Evolutionary conservation across 2,113 vertebrate genomes (phyloP).

Genomic region (Istiophorus platypterus): DNA sequence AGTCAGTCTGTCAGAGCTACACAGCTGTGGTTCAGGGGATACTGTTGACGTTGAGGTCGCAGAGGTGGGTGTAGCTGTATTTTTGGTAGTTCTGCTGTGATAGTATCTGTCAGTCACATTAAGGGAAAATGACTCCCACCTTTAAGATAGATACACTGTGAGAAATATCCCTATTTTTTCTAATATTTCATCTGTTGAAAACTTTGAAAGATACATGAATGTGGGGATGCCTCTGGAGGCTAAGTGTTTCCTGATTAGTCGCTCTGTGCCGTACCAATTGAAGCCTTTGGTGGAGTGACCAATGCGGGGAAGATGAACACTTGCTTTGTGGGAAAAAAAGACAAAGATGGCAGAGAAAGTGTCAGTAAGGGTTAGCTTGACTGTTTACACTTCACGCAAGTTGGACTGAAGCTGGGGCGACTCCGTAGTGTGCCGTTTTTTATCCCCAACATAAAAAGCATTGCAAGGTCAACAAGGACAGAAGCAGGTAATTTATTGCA

Average conservation of each 20-base stretch:
- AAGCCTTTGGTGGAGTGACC: constrained; percentile 92
- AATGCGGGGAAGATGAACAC: constrained; percentile 94
- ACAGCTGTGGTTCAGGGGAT: constrained; percentile 1
- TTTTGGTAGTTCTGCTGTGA: constrained; percentile 69
- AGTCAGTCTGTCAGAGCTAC: not conserved
- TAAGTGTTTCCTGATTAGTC: constrained; percentile 92
- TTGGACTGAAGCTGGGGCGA: too few species aligned
- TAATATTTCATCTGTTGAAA: not conserved
- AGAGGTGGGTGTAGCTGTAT: constrained; percentile 14
- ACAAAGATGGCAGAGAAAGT: not conserved
- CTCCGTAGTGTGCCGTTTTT: too few species aligned
- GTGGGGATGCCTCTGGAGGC: constrained; percentile 88
- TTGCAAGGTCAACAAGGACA: not conserved
- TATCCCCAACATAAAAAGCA: too few species aligned
- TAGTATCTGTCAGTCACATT: constrained; percentile 81
- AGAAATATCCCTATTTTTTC: not conserved
- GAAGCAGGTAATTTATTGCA: not conserved
- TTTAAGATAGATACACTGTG: not conserved
- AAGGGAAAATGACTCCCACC: constrained; percentile 30
- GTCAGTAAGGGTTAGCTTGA: not conserved
- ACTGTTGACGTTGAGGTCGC: not conserved
- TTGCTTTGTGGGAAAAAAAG: constrained; percentile 79
- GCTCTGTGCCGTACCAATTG: constrained; percentile 97
- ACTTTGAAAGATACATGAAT: constrained; percentile 88
- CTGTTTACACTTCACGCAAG: not conserved